phyloP scores from a whole-genome alignment of 2,113 vertebrate species.

The Sinosuthora webbiana region DNA sequence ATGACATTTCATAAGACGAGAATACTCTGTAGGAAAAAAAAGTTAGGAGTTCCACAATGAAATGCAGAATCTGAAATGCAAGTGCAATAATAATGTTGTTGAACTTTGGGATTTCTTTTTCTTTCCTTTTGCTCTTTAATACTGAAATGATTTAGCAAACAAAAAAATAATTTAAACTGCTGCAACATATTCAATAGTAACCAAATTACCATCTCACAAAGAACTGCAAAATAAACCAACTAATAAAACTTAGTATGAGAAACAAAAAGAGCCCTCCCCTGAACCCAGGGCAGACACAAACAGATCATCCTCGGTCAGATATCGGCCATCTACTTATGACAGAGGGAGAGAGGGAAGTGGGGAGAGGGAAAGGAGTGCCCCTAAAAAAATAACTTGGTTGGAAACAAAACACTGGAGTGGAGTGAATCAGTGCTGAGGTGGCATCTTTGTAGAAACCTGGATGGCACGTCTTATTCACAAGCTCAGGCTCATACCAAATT shows the following conservation, averaged over 20 bases:
- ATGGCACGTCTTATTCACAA: not conserved
- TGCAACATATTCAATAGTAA: not conserved
- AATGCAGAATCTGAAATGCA: not conserved
- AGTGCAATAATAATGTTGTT: not conserved
- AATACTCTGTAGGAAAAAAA: not conserved
- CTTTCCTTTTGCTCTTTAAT: not conserved
- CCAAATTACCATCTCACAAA: not conserved
- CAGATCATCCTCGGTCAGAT: not conserved
- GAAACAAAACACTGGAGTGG: not conserved
- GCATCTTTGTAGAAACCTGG: conserved; percentile 25
- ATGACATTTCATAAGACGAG: not conserved
- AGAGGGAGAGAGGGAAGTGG: not conserved
- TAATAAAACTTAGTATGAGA: not conserved
- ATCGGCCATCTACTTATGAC: not conserved
- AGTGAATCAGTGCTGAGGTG: conserved; percentile 51
- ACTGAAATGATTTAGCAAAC: not conserved
- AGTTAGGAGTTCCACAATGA: not conserved
- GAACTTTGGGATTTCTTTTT: not conserved
- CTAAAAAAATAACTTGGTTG: not conserved
- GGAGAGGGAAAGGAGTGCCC: not conserved
- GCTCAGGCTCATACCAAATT: conserved; percentile 2
- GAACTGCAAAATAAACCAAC: not conserved
- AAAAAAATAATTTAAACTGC: not conserved
- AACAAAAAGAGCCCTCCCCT: not conserved
- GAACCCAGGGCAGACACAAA: not conserved